Evolutionary conservation across 2,797 vertebrate genomes (phyloP).

Genomic region (Enteromius argenteus): DNA sequence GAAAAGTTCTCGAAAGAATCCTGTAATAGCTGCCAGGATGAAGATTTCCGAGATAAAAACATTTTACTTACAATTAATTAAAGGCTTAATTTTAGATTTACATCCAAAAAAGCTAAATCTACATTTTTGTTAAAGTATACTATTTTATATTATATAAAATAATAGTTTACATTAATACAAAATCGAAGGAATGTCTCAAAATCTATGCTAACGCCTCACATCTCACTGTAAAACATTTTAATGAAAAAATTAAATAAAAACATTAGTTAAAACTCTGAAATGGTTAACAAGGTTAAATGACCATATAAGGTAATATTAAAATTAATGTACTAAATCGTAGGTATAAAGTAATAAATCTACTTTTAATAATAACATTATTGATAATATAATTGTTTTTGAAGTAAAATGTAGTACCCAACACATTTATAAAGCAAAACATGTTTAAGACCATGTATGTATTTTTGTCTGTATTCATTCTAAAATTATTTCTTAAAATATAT

Average conservation of each 20-base stretch:
- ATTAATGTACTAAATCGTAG: background rate
- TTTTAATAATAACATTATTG: too few species aligned
- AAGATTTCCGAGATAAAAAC: background rate
- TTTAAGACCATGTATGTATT: background rate
- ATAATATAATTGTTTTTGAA: background rate
- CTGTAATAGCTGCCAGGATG: background rate
- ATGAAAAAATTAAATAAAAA: background rate
- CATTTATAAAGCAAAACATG: background rate
- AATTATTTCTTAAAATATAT: background rate
- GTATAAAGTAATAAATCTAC: background rate
- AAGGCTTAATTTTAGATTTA: background rate
- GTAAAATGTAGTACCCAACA: background rate
- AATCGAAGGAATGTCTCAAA: background rate
- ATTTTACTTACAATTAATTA: background rate
- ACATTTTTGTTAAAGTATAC: background rate
- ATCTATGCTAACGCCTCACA: background rate
- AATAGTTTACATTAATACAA: background rate
- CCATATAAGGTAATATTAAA: background rate
- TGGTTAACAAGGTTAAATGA: background rate
- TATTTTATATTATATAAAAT: background rate
- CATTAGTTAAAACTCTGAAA: background rate
- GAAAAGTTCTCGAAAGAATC: constrained; percentile 51
- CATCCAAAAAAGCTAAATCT: background rate
- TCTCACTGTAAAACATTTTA: background rate
- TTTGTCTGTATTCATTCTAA: background rate